Evolutionary conservation across 1,140 invertebrate species (phyloP), one percentile per base, ranked within the genome.

Genomic region (Brachionus plicatilis): DNA sequence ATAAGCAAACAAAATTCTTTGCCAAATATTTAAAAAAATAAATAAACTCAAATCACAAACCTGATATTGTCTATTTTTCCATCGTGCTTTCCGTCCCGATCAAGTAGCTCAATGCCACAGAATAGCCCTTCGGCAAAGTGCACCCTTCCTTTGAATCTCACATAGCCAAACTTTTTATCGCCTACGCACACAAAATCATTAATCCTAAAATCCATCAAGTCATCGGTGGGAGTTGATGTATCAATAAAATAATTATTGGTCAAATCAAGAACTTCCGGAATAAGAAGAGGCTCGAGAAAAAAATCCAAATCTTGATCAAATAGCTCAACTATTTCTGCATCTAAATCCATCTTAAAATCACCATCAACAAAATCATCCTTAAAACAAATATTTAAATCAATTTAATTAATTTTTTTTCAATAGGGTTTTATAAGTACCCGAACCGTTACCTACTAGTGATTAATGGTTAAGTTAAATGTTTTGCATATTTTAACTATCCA

Each of bases 91-190:
- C 89, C 89, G 66, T 88, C 88, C 6, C 87, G 85, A 24, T 89
- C 88, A 68, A 88, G 87, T 12, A 90, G 75, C 56, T 87, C 87
- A 47, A 90, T 87, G 9, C 89, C 89, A 85, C 87, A 89, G 87
- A 88, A 89, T n/a, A 87, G 70, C 5, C 89, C 89, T 14, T 87
- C 85, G 7, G 87, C 87, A 37, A 89, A 86, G 65, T 88, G 86
- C 14, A 87, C 87, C 75, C 85, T 86, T 8, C 88, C 88, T 1
- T n/a, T 24, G 45, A 76, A 76, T 50, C 47, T 20, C 12, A 76
- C 43, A 76, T 76, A 76, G 27, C 72, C 72, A 20, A 27, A 50
- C 50, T 76, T 76, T 50, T 76, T 76, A 29, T 76, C 72, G n/a
- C 47, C 27, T 47, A 76, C 47, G 27, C 72, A 76, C 43, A 76